phyloP scores from a whole-genome alignment of 2,797 vertebrate species.

The Typhlichthys eigenmanni region DNA sequence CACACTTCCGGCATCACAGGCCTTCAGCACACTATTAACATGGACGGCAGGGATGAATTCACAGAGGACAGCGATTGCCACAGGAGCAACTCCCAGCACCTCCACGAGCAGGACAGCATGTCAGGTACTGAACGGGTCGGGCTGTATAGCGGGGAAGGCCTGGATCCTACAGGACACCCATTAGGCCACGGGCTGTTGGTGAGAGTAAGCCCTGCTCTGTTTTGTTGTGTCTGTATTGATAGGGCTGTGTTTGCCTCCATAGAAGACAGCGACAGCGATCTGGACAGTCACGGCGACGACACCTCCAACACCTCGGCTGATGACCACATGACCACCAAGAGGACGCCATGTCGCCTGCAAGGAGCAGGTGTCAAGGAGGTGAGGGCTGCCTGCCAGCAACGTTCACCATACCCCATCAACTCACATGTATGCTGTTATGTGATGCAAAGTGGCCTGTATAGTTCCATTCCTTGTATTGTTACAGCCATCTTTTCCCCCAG shows the following conservation, averaged over 20 bases:
- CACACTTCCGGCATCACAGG: slow-evolving; percentile 77
- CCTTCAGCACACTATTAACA: slow-evolving; percentile 79
- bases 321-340: slow-evolving; percentile 79
- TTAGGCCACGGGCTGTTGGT: slow-evolving; percentile 37
- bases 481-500: no score
- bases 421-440: no score
- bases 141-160: slow-evolving; percentile 14
- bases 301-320: slow-evolving; percentile 79
- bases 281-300: slow-evolving; percentile 80
- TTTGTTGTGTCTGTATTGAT: slow-evolving; percentile 75
- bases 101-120: slow-evolving; percentile 79
- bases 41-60: slow-evolving; percentile 81
- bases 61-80: slow-evolving; percentile 79
- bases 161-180: slow-evolving; percentile 30
- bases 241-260: slow-evolving; percentile 73
- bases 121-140: slow-evolving; percentile 68
- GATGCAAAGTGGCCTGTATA: no score
- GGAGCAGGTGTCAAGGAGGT: slow-evolving; percentile 81
- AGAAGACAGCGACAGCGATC: slow-evolving; percentile 84
- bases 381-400: slow-evolving; percentile 20
- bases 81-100: slow-evolving; percentile 79
- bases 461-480: no score
- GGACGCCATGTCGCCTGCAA: slow-evolving; percentile 67
- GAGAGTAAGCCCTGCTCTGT: slow-evolving; percentile 66
- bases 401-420: no score